Conservation (phyloP, 2,797 vertebrate genomes). For the Paguma larvata region DNA sequence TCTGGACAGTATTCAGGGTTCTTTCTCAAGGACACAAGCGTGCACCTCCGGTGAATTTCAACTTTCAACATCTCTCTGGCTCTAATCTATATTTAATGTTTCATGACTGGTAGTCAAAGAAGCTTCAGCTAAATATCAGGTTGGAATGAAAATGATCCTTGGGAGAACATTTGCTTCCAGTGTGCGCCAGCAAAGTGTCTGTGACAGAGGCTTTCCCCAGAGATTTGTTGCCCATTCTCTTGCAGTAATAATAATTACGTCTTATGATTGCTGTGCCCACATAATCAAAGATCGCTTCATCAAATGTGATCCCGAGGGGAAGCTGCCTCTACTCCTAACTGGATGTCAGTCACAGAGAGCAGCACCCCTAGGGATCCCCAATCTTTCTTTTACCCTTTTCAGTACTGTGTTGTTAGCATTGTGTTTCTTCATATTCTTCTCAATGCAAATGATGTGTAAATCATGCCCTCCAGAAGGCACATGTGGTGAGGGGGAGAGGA, state of each 20-base stretch:
- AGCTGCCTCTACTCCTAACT: conserved; percentile 86
- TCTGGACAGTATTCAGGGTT: conserved; percentile 90
- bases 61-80: conserved; percentile 91
- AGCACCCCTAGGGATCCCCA: conserved; percentile 87
- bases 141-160: conserved; percentile 91
- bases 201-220: conserved; percentile 88
- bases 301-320: conserved; percentile 87
- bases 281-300: conserved; percentile 92
- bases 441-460: conserved; percentile 92
- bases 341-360: conserved; percentile 90
- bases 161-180: conserved; percentile 90
- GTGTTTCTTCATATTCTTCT: conserved; percentile 89
- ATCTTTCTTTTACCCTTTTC: conserved; percentile 88
- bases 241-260: conserved; percentile 92
- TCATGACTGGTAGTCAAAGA: conserved; percentile 91
- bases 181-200: conserved; percentile 85
- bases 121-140: conserved; percentile 90
- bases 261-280: conserved; percentile 91
- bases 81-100: conserved; percentile 93
- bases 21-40: conserved; percentile 88
- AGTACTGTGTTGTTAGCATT: conserved; percentile 88
- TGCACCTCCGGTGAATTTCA: conserved; percentile 91
- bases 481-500: conserved; percentile 83
- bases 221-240: conserved; percentile 90
- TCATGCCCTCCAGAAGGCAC: conserved; percentile 90